Conservation (phyloP, 2,113 vertebrate species). For the Anoura caudifer region DNA sequence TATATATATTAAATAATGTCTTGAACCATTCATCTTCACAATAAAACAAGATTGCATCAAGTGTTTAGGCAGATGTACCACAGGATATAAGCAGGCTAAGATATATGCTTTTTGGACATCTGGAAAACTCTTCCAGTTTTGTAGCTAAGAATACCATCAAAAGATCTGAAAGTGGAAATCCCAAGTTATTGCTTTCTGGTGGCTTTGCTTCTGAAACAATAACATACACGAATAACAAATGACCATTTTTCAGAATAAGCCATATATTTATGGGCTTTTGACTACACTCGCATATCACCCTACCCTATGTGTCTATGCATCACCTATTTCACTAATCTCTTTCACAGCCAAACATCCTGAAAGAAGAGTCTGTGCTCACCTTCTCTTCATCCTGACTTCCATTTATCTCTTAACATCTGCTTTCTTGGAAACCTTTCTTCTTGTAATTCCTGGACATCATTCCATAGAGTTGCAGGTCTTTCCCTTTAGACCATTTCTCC, state of each 20-base stretch:
- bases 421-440: background rate
- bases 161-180: background rate
- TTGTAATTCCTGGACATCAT: background rate
- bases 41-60: background rate
- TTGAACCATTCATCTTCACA: background rate
- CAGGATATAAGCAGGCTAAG: background rate
- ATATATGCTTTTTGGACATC: background rate
- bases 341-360: background rate
- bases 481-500: background rate
- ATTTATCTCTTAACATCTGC: background rate
- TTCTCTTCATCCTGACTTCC: background rate
- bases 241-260: background rate
- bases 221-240: background rate
- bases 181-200: background rate
- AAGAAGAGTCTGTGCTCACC: background rate
- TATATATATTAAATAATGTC: background rate
- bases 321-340: background rate
- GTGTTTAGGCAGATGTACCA: background rate
- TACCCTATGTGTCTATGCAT: accelerated
- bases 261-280: background rate
- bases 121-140: background rate
- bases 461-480: background rate
- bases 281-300: background rate
- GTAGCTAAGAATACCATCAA: background rate
- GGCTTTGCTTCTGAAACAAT: background rate